Conservation (phyloP, 2,888 invertebrate species). For the Pristionchus exspectatus region DNA sequence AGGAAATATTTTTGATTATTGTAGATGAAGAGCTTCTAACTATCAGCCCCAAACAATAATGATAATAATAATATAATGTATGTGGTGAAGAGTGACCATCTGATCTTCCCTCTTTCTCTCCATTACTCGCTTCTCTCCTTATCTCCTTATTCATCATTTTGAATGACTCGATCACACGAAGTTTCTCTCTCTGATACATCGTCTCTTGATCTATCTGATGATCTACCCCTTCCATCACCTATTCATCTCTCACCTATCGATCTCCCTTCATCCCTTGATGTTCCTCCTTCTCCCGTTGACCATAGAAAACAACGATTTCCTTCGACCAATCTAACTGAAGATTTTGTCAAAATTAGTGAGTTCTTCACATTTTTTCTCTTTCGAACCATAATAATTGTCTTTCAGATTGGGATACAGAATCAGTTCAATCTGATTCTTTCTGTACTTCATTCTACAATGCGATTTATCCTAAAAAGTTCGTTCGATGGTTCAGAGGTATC, state of each 20-base stretch:
- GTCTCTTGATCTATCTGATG: neutral
- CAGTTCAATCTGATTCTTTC: conserved; percentile 34
- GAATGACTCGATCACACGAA: conserved; percentile 15
- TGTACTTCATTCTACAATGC: conserved; percentile 33
- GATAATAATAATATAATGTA: neutral
- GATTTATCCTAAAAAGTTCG: conserved; percentile 12
- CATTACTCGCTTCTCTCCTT: neutral
- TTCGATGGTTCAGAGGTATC: conserved; percentile 24
- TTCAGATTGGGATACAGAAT: conserved; percentile 28
- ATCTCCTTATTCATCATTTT: neutral
- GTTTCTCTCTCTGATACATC: neutral
- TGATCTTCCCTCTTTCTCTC: neutral
- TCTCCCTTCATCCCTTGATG: neutral
- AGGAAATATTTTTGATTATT: too few species aligned
- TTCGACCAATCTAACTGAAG: conserved; percentile 28
- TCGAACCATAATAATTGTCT: neutral
- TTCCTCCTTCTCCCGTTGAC: conserved; percentile 11
- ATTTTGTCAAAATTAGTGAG: conserved; percentile 50
- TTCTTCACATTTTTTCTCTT: neutral
- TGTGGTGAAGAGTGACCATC: neutral
- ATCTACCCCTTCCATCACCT: neutral
- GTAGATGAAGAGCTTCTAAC: too few species aligned
- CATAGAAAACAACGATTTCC: conserved; percentile 48
- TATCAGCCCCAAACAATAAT: too few species aligned
- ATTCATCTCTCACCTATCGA: neutral